Percentiles rank a stretch among this genome's conserved stretches.
Conservation (phyloP, 2,797 vertebrate genomes). For the Anguilla pacifica region DNA sequence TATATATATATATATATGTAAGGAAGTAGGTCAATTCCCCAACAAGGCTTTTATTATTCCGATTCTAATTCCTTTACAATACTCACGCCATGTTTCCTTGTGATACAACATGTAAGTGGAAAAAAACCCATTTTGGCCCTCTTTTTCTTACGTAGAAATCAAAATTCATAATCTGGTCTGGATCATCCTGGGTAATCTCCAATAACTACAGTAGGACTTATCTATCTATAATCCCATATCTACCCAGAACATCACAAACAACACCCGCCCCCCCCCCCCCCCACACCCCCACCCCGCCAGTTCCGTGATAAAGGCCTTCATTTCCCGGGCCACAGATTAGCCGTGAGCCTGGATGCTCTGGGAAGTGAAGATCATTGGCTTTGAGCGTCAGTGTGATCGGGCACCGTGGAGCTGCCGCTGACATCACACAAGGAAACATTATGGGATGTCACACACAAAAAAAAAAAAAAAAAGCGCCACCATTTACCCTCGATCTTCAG, state of each 20-base stretch:
- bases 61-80: background rate
- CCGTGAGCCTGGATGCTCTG: conserved; percentile 47
- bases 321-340: conserved; percentile 56
- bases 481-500: background rate
- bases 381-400: conserved; percentile 62
- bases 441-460: background rate
- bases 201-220: conserved; percentile 60
- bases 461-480: background rate
- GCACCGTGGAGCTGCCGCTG: conserved; percentile 33
- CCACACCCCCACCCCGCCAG: background rate
- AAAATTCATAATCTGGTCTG: conserved; percentile 71
- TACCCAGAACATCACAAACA: conserved; percentile 49
- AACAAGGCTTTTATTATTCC: conserved; percentile 40
- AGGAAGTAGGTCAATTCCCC: conserved; percentile 61
- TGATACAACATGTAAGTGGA: conserved; percentile 5
- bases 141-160: conserved; percentile 55
- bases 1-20: conserved; percentile 23
- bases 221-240: conserved; percentile 65
- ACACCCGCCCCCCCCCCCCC: background rate
- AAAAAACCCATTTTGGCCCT: conserved; percentile 39
- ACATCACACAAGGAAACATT: conserved; percentile 34
- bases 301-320: conserved; percentile 39
- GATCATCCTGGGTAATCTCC: conserved; percentile 68
- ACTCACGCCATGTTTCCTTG: conserved; percentile 20
- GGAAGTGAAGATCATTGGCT: conserved; percentile 64